phyloP scores from a whole-genome alignment of 2,888 invertebrate species.

The Eilema caniola region DNA sequence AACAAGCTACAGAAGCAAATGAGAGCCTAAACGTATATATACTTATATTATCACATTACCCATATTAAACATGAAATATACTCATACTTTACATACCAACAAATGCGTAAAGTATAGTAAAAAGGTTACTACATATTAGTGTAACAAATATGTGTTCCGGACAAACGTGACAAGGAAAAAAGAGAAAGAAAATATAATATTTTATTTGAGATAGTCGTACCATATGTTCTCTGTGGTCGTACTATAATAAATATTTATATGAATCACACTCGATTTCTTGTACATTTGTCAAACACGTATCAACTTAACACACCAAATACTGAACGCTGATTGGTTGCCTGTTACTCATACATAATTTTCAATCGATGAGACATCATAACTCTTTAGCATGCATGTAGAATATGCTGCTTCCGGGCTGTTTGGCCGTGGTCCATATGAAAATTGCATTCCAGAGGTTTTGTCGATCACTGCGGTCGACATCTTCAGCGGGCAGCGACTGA shows the following conservation, averaged over 20 bases:
- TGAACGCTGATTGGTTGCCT: not conserved
- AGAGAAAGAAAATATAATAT: not conserved
- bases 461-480: no score
- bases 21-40: not conserved
- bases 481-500: no score
- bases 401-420: no score
- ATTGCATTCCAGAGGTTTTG: no score
- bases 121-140: not conserved
- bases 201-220: constrained; percentile 1
- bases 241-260: no score
- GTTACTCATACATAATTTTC: not conserved
- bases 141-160: not conserved
- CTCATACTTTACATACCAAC: not conserved
- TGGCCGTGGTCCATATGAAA: no score
- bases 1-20: not conserved
- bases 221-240: no score
- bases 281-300: not conserved
- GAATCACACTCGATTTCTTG: not conserved
- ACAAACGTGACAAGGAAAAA: not conserved
- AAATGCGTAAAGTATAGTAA: not conserved
- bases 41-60: no score
- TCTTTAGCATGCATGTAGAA: no score
- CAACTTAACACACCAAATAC: not conserved
- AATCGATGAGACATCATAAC: no score
- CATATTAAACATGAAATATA: not conserved